phyloP scores from a whole-genome alignment of 2,113 vertebrate species.

The Silurus glanis region DNA sequence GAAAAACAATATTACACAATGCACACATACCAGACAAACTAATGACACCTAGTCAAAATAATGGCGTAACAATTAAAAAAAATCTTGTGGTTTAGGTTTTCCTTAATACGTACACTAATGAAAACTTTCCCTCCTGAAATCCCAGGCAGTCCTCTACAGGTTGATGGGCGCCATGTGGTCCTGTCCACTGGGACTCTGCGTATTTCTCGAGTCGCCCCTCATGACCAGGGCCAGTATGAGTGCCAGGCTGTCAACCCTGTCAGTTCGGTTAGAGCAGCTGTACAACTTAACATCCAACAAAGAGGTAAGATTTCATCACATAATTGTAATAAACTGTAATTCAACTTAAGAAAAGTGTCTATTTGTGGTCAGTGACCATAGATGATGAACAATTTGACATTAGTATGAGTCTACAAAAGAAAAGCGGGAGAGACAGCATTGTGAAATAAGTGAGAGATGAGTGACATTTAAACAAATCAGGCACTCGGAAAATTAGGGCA shows the following conservation, averaged over 20 bases:
- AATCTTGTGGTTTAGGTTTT: background rate
- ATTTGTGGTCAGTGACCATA: background rate
- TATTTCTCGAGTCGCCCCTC: constrained; percentile 85
- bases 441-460: background rate
- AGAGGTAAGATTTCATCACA: constrained; percentile 75
- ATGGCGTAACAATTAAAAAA: background rate
- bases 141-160: constrained; percentile 84
- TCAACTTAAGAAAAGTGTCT: background rate
- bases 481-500: background rate
- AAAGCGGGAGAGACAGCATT: background rate
- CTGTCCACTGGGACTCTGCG: constrained; percentile 85
- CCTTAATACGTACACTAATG: background rate
- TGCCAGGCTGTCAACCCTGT: constrained; percentile 94
- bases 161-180: constrained; percentile 85
- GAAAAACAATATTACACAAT: background rate
- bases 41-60: background rate
- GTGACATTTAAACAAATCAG: background rate
- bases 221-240: constrained; percentile 96
- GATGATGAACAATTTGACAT: background rate
- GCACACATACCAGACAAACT: background rate
- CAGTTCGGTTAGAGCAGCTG: constrained; percentile 78
- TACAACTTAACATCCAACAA: constrained; percentile 86
- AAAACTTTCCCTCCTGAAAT: background rate
- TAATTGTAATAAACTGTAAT: background rate
- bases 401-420: background rate